Percentiles rank a stretch among this genome's conserved stretches.
Evolutionary conservation across 2,797 vertebrate species (phyloP).

Genomic region (Pantherophis vulpinus): DNA sequence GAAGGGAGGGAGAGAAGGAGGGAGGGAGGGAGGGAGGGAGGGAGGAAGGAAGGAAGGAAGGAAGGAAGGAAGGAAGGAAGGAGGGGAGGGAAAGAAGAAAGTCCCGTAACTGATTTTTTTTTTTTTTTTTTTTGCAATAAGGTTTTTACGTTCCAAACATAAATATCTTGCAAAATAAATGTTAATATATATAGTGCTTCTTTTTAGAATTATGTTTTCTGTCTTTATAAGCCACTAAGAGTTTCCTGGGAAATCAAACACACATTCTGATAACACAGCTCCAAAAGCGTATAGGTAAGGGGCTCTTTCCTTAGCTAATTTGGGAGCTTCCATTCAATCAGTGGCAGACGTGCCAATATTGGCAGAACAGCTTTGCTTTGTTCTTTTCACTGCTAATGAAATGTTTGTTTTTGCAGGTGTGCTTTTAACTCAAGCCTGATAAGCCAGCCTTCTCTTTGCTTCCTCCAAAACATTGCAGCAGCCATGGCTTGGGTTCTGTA

Average conservation of each 20-base stretch:
- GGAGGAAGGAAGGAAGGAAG: accelerated
- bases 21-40: no score
- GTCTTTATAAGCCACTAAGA: background rate
- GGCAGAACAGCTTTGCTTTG: constrained; percentile 65
- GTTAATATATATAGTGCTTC: background rate
- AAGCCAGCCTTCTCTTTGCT: constrained; percentile 35
- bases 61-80: no score
- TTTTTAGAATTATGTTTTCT: background rate
- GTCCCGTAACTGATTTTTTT: background rate
- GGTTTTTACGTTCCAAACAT: background rate
- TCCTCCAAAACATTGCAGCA: constrained; percentile 21
- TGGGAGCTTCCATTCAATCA: constrained; percentile 45
- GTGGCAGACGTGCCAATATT: constrained; percentile 46
- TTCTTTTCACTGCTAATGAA: constrained; percentile 60
- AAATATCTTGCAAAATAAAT: background rate
- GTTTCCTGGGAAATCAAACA: background rate
- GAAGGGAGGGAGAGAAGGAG: accelerated
- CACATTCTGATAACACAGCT: background rate
- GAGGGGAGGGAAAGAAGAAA: no score
- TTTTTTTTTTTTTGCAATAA: background rate
- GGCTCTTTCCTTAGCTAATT: constrained; percentile 26
- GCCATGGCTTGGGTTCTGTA: constrained; percentile 49
- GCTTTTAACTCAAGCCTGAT: constrained; percentile 65
- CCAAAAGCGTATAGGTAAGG: constrained; percentile 24
- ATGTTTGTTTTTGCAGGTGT: constrained; percentile 66